Conservation (phyloP, 2,797 vertebrate species). For the Hemitrygon akajei region DNA sequence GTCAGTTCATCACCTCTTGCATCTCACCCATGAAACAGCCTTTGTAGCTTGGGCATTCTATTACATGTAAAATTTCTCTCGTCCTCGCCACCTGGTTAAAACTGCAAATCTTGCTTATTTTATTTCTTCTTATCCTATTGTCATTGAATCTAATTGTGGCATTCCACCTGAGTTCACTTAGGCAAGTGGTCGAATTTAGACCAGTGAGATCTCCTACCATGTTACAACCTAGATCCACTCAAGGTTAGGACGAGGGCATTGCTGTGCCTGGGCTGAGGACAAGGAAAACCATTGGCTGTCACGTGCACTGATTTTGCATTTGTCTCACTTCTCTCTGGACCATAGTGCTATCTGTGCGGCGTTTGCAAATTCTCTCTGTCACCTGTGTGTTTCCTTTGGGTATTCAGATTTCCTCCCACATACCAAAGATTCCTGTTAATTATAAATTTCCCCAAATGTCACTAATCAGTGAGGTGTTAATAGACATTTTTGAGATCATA, state of each 20-base stretch:
- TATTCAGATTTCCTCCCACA: too few species aligned
- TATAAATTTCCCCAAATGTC: too few species aligned
- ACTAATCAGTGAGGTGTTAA: too few species aligned
- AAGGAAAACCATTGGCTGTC: not conserved
- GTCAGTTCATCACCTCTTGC: not conserved
- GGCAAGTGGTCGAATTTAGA: not conserved
- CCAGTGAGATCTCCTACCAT: not conserved
- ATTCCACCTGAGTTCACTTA: not conserved
- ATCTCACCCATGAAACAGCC: not conserved
- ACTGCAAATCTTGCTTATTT: not conserved
- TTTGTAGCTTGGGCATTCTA: not conserved
- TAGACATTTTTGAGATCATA: too few species aligned
- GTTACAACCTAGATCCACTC: not conserved
- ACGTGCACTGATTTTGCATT: too few species aligned
- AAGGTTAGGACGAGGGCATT: not conserved
- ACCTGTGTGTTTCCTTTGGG: too few species aligned
- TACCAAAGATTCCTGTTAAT: too few species aligned
- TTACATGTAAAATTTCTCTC: not conserved
- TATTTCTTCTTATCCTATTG: not conserved
- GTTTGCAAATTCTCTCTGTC: too few species aligned
- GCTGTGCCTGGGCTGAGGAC: not conserved
- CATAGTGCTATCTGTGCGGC: too few species aligned
- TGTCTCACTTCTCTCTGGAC: too few species aligned
- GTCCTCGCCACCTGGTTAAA: not conserved
- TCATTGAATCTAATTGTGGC: not conserved